These are phyloP conservation scores for Drosophila leontia DNA, from an alignment of 1,140 invertebrate genomes.

Conservation along the genomic window DNA sequence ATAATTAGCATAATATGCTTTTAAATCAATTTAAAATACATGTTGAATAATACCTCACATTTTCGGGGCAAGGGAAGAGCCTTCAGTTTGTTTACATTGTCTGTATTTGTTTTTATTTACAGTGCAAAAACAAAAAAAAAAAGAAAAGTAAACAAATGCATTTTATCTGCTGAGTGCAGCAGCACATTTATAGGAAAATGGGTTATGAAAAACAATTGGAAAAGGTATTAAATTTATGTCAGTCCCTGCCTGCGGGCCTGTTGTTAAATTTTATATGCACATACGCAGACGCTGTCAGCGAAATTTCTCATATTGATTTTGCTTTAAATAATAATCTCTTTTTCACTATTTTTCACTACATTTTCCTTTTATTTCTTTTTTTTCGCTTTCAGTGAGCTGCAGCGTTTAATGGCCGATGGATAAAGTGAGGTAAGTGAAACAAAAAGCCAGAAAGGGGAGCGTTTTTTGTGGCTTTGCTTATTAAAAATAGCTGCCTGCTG, in stretches of 20 bases:
- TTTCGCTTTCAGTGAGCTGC: constrained; percentile 16
- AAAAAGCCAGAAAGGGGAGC: constrained; percentile 21
- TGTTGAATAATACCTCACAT: background rate
- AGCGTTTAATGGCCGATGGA: constrained; percentile 49
- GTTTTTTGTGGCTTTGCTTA: constrained; percentile 48
- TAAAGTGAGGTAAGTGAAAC: constrained; percentile 62
- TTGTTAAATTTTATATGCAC: constrained; percentile 61
- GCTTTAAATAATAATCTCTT: constrained; percentile 60
- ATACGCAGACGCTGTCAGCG: constrained; percentile 40
- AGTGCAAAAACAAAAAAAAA: constrained; percentile 10
- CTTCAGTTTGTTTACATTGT: background rate
- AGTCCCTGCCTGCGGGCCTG: constrained; percentile 29
- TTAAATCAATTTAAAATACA: background rate
- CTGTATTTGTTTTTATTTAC: constrained; percentile 33
- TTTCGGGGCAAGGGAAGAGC: background rate
- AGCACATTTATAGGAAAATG: constrained; percentile 47
- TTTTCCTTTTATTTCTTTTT: constrained; percentile 5
- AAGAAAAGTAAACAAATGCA: constrained; percentile 46
- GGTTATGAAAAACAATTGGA: constrained; percentile 66
- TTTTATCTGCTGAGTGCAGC: constrained; percentile 66
- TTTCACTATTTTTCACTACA: constrained; percentile 1
- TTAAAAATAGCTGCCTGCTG: constrained; percentile 65
- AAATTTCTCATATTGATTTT: constrained; percentile 72
- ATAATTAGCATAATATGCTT: background rate
- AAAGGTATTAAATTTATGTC: constrained; percentile 74